Evolutionary conservation across 2,888 invertebrate genomes (phyloP), one percentile per base, ranked within the genome.

Genomic region (Branchinecta sandiegonensis): DNA sequence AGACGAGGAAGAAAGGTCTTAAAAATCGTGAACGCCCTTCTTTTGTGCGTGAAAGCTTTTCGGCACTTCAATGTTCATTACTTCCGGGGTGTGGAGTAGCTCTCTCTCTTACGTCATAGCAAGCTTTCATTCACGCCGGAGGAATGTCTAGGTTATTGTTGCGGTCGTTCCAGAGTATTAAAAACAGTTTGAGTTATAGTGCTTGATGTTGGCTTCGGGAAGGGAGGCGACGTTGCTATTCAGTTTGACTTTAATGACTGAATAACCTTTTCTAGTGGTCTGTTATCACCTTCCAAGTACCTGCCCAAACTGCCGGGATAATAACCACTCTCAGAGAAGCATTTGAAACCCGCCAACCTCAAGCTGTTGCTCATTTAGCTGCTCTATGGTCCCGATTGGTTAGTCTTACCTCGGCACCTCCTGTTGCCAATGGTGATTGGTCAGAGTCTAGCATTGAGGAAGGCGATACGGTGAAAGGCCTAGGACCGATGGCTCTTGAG

Each of bases 311-410:
- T 72, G 90, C 90, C 8, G 89, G 90, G 72, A 85, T 85, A 70
- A 86, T 85, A 72, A 84, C 90, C 71, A 89, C 93, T 47, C 83
- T 85, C 72, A 90, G 94, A 79, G 81, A 94, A 74, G 88, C 90
- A 76, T 83, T 86, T 47, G 86, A 89, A 77, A 90, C 88, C 76
- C 84, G 87, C 69, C 87, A 90, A 76, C 87, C 89, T 74, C 91
- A 92, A 13, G 91, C 90, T 70, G 78, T 94, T 73, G 87, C 92
- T 69, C 89, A 93, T 69, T 92, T 92, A 0, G 91, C 94, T 17
- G 90, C 93, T 8, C 87, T 94, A 67, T 88, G 87, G 74, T 92
- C 94, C 79, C 84, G 93, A 67, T 83, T 91, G 66, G 89, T 88
- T 70, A 88, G 89, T 78, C 82, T 91, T 75, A 80, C 88, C 75